These are phyloP conservation scores for Cyclina sinensis DNA, from an alignment of 1,140 invertebrate species.

Conservation along the genomic window DNA sequence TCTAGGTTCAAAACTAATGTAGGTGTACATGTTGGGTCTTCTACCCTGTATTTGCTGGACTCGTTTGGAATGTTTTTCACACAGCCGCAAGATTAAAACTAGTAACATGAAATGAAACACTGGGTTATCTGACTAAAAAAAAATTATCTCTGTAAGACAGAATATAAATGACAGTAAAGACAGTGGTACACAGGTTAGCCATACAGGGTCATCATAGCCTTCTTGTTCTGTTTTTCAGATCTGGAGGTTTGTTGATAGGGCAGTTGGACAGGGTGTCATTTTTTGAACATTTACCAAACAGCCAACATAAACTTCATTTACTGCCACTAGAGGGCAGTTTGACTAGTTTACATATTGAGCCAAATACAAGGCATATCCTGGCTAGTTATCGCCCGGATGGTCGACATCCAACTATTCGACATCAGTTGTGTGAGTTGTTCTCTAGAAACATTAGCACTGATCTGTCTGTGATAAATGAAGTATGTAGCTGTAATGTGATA, in stretches of 20 bases:
- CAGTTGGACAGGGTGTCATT: slow-evolving; percentile 92
- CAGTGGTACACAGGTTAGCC: too few species aligned
- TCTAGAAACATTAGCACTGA: slow-evolving; percentile 65
- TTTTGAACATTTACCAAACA: slow-evolving; percentile 88
- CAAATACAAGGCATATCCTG: slow-evolving; percentile 88
- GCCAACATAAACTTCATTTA: slow-evolving; percentile 86
- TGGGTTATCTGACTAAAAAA: too few species aligned
- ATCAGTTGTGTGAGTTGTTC: slow-evolving; percentile 87
- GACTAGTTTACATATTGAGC: slow-evolving; percentile 90
- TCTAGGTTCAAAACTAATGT: too few species aligned
- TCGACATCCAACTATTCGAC: slow-evolving; percentile 88
- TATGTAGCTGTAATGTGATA: slow-evolving; percentile 88
- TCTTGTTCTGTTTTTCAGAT: slow-evolving; percentile 71
- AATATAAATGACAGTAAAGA: too few species aligned
- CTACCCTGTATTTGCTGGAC: too few species aligned
- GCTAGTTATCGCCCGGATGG: slow-evolving; percentile 86
- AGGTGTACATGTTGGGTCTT: too few species aligned
- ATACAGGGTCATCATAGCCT: too few species aligned
- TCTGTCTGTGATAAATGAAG: slow-evolving; percentile 63
- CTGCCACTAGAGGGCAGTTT: slow-evolving; percentile 91
- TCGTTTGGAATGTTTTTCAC: too few species aligned
- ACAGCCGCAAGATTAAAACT: too few species aligned
- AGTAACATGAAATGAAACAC: too few species aligned
- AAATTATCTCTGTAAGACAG: too few species aligned
- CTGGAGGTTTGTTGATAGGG: slow-evolving; percentile 92